Conservation (phyloP, 2,797 vertebrate genomes). For the Naso thynnoides region DNA sequence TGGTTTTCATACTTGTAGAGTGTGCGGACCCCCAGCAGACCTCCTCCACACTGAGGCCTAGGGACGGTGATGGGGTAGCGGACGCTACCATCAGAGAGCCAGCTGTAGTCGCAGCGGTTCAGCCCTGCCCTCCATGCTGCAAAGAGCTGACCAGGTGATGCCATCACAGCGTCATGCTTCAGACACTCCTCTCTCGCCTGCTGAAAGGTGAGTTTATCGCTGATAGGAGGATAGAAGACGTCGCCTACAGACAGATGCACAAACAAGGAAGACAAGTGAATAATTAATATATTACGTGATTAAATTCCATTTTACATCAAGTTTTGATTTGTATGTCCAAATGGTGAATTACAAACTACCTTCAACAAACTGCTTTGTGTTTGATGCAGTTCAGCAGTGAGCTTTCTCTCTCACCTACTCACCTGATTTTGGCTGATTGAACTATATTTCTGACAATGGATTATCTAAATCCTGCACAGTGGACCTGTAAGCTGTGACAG, state of each 20-base stretch:
- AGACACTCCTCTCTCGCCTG: conserved; percentile 85
- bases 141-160: conserved; percentile 90
- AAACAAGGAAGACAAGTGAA: neutral
- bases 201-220: conserved; percentile 85
- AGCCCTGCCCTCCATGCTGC: conserved; percentile 92
- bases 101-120: conserved; percentile 93
- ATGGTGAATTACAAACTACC: too few relatives aligned
- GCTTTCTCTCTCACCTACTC: too few relatives aligned
- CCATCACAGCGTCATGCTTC: conserved; percentile 78
- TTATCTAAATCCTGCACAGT: too few relatives aligned
- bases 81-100: conserved; percentile 92
- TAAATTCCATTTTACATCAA: neutral
- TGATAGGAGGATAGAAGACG: conserved; percentile 85
- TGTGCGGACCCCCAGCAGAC: conserved; percentile 93
- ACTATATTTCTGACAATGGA: too few relatives aligned
- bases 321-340: too few relatives aligned
- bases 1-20: conserved; percentile 92
- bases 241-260: conserved; percentile 83
- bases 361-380: too few relatives aligned
- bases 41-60: conserved; percentile 91
- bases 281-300: neutral
- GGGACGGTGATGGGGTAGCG: conserved; percentile 94
- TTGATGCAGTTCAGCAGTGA: too few relatives aligned
- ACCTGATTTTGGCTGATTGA: too few relatives aligned
- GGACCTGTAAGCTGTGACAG: too few relatives aligned